Base-by-base conservation (phyloP, 2,888 invertebrate genomes). In the Dioctria linearis region DNA sequence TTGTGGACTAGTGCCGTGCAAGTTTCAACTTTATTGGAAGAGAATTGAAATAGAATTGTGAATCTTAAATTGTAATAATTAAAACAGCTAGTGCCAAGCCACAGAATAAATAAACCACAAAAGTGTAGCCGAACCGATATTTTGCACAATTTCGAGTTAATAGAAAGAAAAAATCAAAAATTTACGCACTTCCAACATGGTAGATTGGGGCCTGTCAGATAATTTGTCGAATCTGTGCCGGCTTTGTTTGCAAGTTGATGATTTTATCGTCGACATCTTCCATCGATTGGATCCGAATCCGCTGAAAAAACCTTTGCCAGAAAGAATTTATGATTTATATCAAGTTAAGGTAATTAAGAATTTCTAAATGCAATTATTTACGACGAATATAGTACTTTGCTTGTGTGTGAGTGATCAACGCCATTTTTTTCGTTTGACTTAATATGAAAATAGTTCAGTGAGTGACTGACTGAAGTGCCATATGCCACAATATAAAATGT, bases 221-320 rank as follows among this genome's bases (percentile, higher is more conserved):
- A 71, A 79, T 63, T 71, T 79, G 59, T 6, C 69, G 51, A 83
- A 83, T 80, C 78, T 85, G 6, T 94, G 94, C 89, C 91, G 94
- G 49, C 88, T 94, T 83, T 94, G 94, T 86, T 89, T 94, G 85
- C 90, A 90, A 84, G 91, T 91, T 86, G 92, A 92, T 85, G 90
- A 92, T 79, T 90, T 92, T 83, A 91, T 92, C 87, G 89, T 91
- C 83, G 92, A 93, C 78, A 92, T 93, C 85, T 93, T 92, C 87
- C 92, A 92, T 84, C 90, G 91, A 84, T 89, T 90, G 82, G 88
- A 90, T 83, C 91, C 90, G 83, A 90, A 90, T 84, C 90, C 90
- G 78, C 85, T 88, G 3, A 89, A 90, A 86, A 84, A 89, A 82
- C 86, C 91, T 80, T 85, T 92, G 86, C 90, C 90, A 86, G 90